Percentiles rank a stretch among this genome's conserved stretches.
These are phyloP conservation scores for Pristionchus arcanus DNA, from an alignment of 2,888 invertebrate genomes.

Conservation along the genomic window DNA sequence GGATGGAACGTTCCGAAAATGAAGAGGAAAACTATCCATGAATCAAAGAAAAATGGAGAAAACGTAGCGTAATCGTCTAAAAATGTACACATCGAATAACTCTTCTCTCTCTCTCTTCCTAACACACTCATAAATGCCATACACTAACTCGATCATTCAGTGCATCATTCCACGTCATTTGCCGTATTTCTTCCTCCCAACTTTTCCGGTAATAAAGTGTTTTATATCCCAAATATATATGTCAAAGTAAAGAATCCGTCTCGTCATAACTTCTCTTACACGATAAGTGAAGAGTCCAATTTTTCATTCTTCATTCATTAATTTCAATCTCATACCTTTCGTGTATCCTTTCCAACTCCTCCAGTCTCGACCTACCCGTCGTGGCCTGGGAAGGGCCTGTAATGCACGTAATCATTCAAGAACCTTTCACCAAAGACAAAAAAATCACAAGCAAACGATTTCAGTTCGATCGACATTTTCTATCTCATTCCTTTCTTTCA, in stretches of 20 bases:
- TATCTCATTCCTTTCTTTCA: not conserved
- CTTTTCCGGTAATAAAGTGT: not conserved
- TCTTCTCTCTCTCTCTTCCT: not conserved
- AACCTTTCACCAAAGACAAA: not conserved
- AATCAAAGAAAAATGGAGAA: not conserved
- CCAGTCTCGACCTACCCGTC: constrained; percentile 24
- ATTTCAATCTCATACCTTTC: not conserved
- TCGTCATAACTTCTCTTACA: no score
- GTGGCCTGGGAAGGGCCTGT: not conserved
- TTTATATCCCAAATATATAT: not conserved
- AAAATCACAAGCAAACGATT: not conserved
- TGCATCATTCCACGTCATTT: constrained; percentile 24
- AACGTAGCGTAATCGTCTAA: not conserved
- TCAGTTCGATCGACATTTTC: not conserved
- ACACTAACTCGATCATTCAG: constrained; percentile 9
- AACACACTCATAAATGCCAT: constrained; percentile 5
- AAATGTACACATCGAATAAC: not conserved
- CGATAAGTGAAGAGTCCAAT: no score
- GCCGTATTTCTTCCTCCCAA: not conserved
- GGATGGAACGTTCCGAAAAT: not conserved
- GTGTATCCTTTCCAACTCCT: constrained; percentile 32
- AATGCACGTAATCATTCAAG: not conserved
- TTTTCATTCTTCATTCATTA: no score
- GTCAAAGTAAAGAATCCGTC: not conserved
- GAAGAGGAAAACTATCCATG: not conserved